phyloP scores from a whole-genome alignment of 2,888 invertebrate species.

The Campoplex capitator region DNA sequence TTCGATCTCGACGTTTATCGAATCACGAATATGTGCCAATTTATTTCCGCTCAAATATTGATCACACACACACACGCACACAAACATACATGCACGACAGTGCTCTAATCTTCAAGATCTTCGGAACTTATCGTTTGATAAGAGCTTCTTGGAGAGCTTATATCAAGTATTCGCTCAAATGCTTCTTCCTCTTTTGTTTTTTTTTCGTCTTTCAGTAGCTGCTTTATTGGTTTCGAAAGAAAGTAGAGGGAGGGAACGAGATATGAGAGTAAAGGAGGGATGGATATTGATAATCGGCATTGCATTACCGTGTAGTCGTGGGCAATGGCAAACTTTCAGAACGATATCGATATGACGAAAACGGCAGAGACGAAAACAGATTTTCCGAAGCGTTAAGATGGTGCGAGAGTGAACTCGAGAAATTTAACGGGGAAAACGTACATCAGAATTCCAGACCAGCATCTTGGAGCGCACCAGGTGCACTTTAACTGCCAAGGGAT shows the following conservation, averaged over 20 bases:
- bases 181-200: not conserved
- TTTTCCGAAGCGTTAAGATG: constrained; percentile 28
- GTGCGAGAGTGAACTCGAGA: constrained; percentile 17
- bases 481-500: not conserved
- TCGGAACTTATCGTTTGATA: constrained; percentile 3
- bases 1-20: not conserved
- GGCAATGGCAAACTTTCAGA: constrained; percentile 50
- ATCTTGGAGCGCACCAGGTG: constrained; percentile 38
- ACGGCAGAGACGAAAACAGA: constrained; percentile 28
- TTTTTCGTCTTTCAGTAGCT: not conserved
- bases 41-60: too few species aligned
- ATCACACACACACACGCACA: not conserved
- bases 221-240: constrained; percentile 2
- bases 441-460: constrained; percentile 36
- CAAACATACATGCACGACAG: too few species aligned
- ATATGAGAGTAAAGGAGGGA: constrained; percentile 19
- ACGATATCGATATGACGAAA: constrained; percentile 34
- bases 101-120: constrained; percentile 10
- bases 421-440: constrained; percentile 34
- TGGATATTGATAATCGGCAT: constrained; percentile 66
- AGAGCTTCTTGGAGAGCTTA: constrained; percentile 19
- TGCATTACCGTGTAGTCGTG: constrained; percentile 41
- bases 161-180: constrained; percentile 15
- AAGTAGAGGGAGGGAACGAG: not conserved
- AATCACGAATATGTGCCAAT: not conserved